These are phyloP conservation scores for Trissonchulus latispiculum DNA, from an alignment of 2,888 invertebrate species.

Conservation along the genomic window DNA sequence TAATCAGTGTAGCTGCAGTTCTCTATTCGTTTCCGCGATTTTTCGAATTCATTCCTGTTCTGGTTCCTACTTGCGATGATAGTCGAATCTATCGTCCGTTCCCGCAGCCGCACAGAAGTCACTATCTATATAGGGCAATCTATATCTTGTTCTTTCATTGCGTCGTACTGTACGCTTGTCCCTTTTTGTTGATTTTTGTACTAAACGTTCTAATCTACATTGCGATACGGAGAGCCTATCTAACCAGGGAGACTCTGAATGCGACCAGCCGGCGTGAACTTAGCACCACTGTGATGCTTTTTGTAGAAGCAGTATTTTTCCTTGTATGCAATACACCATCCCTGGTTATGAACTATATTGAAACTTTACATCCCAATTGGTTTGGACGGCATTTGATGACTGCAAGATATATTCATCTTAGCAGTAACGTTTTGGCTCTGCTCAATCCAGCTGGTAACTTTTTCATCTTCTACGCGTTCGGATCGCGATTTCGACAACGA, in stretches of 20 bases:
- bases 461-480: neutral
- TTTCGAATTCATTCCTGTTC: constrained; percentile 3
- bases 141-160: constrained; percentile 5
- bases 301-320: constrained; percentile 5
- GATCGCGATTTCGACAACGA: neutral
- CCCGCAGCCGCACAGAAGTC: neutral
- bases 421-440: neutral
- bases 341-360: constrained; percentile 1
- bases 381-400: neutral
- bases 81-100: neutral
- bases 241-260: neutral
- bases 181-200: neutral
- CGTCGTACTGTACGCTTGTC: neutral
- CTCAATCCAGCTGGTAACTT: neutral
- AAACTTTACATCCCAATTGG: neutral
- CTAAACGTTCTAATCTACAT: neutral
- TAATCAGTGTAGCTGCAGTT: neutral
- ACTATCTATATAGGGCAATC: neutral
- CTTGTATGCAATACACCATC: neutral
- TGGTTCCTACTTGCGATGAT: neutral
- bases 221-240: neutral
- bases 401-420: neutral
- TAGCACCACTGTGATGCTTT: constrained; percentile 6
- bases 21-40: constrained; percentile 3
- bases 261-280: neutral